Percentiles rank a stretch among this genome's conserved stretches.
phyloP scores from a whole-genome alignment of 2,797 vertebrate genomes.

The Adelosebastes latens region DNA sequence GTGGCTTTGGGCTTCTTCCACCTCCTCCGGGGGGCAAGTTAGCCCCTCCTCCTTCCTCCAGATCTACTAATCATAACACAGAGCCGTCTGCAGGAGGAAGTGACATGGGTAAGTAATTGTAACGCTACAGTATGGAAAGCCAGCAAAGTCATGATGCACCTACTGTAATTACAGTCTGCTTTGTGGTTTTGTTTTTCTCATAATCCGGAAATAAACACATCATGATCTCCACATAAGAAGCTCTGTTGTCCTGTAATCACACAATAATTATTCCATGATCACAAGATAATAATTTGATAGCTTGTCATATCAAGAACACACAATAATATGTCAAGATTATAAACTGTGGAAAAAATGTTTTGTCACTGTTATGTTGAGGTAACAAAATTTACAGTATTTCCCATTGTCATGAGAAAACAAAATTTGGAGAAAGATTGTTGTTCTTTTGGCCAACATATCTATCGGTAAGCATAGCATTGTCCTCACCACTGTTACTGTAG shows the following conservation, averaged over 20 bases:
- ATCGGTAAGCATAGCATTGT: neutral
- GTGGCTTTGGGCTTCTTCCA: slow-evolving; percentile 89
- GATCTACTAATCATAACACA: slow-evolving; percentile 77
- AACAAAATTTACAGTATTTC: neutral
- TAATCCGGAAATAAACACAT: neutral
- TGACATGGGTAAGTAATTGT: slow-evolving; percentile 68
- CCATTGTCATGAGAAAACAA: neutral
- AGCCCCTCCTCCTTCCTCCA: slow-evolving; percentile 79
- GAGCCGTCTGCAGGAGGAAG: slow-evolving; percentile 59
- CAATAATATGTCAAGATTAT: neutral
- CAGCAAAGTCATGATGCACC: neutral
- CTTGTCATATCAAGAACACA: neutral
- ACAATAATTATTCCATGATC: neutral
- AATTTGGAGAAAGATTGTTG: neutral
- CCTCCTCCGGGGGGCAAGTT: slow-evolving; percentile 92
- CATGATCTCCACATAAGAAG: neutral
- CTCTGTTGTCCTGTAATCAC: neutral
- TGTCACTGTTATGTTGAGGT: neutral
- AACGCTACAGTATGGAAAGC: neutral
- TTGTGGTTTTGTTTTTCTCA: neutral
- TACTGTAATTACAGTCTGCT: neutral
- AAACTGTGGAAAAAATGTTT: neutral
- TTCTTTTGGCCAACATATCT: neutral
- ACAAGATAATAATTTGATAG: neutral
- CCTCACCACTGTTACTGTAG: neutral